Evolutionary conservation across 2,797 vertebrate genomes (phyloP), one percentile per base, ranked within the genome.

Genomic region (Bradypus variegatus): DNA sequence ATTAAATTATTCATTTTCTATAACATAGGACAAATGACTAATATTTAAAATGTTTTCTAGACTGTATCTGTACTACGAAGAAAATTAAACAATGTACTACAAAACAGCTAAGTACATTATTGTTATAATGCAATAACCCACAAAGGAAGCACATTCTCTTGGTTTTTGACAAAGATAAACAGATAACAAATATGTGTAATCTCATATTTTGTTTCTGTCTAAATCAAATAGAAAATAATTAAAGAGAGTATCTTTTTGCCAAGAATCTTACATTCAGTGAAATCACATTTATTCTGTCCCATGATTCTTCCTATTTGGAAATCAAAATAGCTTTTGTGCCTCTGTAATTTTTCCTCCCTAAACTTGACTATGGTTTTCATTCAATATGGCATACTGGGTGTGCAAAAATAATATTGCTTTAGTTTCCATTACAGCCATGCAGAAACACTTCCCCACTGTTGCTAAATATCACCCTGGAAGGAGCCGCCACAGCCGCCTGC

Each of bases 21-120:
- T 69, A 90, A 82, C 8, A 48, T 62, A 90, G 83, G 48, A 14
- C 65, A 94, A 81, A 84, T 84, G 64, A 78, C 38, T 91, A 77
- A 62, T 83, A 86, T 81, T 89, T 90, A 53, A 85, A 94, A 89
- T 87, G 36, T 81, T 85, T 65, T 92, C 36, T 65, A 79, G 25
- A 67, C 85, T 78, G 1, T 13, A 85, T 82, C 41, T 36, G 5
- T 36, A 78, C 75, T 91, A 60, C 36, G 1, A 38, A 82, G 81
- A 55, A 84, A 55, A 85, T 88, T 82, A 64, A 80, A 67, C 31
- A 70, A 82, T 53, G 25, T 75, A 72, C 75, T 70, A 14, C 70
- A 69, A 89, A 91, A 89, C 8, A 79, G 12, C 41, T 70, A 76
- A 27, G 15, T 55, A 69, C 16, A 48, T 84, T 67, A 83, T 50